These are phyloP conservation scores for Netelia fuscicornis DNA, from an alignment of 2,888 invertebrate species.

Conservation along the genomic window DNA sequence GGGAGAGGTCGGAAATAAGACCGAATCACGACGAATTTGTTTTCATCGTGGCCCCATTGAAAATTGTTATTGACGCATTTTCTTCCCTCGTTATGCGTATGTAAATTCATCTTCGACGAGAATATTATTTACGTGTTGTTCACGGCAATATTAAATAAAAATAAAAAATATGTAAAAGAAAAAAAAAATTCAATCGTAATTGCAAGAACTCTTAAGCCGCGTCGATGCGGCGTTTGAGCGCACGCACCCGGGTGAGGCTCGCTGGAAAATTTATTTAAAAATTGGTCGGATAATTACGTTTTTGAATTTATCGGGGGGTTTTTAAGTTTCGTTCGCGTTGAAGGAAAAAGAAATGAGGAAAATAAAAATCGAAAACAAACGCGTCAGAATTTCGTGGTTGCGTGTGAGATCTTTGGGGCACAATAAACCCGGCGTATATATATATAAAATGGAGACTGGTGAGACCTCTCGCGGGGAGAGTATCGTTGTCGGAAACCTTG, in stretches of 20 bases:
- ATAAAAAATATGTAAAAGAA: no score
- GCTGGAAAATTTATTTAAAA: slow-evolving; percentile 15
- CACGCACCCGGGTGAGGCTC: not conserved
- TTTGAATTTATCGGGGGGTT: not conserved
- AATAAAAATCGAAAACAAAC: not conserved
- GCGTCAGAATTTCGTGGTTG: slow-evolving; percentile 12
- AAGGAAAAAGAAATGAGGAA: not conserved
- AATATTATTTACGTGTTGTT: no score
- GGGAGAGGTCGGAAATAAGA: no score
- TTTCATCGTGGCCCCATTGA: no score
- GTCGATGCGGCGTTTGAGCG: no score
- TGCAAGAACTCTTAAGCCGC: no score
- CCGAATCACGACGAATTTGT: no score
- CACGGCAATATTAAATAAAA: no score
- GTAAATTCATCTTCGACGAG: no score
- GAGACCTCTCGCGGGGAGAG: slow-evolving; percentile 6
- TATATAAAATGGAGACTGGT: not conserved
- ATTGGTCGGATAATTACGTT: not conserved
- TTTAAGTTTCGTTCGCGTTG: not conserved
- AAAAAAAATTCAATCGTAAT: no score
- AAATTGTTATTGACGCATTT: no score
- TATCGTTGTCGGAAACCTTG: slow-evolving; percentile 56
- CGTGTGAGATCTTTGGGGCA: not conserved
- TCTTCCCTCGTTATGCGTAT: no score
- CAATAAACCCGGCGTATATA: not conserved